Base-by-base conservation (phyloP, 2,888 invertebrate genomes). In the Epinotia brunnichana region DNA sequence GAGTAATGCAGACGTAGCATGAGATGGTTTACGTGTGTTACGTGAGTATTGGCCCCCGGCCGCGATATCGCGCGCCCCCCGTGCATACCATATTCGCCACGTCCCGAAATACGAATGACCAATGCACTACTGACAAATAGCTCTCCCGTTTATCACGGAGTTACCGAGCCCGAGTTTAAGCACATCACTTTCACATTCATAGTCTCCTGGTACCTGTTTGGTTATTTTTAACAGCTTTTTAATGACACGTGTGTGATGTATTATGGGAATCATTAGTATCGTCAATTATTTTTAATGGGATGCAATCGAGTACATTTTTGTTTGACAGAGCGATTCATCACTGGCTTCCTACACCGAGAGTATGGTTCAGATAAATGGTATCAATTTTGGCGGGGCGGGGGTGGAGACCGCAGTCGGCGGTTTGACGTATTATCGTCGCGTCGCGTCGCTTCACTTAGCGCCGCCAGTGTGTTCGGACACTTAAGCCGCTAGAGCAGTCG, bases 351-450 rank as follows among this genome's bases (percentile, higher is more conserved):
- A 59, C 73, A 57, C 53, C 61, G 75, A 63, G 77, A 72, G 73
- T 59, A 74, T 73, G 73, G 76, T 74, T 74, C 75, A 74, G 73
- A 74, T 73, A 74, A 77, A 78, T 76, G 81, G 83, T 80, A 79
- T 87, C 84, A 87, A 87, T 87, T 86, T 83, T 77, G 80, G 82
- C 79, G 78, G 79, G 80, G 80, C 74, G 80, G 78, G 81, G 79
- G 80, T 79, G 78, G 80, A 76, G 78, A 83, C 87, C 85, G 81
- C 86, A 85, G 83, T 76, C 83, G 80, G 86, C 80, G 87, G 87
- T 89, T 88, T 89, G 89, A 88, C 88, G 85, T 87, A 88, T 88
- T 87, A 88, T 85, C 85, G 83, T 85, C 85, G 85, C 85, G 83
- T 85, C 85, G 85, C 83, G 80, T 81, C 83, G 79, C 80, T 82